phyloP scores from a whole-genome alignment of 2,113 vertebrate genomes.

The Malurus melanocephalus region DNA sequence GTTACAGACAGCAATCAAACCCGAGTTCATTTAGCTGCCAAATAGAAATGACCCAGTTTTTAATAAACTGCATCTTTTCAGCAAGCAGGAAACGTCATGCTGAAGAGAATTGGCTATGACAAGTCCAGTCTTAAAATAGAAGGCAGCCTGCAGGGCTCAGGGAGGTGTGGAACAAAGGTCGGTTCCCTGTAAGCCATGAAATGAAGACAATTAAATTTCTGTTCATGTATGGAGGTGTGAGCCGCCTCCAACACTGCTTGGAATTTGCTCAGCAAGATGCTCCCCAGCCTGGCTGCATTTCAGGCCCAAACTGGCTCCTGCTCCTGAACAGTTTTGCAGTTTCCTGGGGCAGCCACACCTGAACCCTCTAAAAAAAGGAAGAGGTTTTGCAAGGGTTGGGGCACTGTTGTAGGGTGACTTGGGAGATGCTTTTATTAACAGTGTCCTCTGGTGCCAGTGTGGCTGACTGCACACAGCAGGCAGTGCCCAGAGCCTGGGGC shows the following conservation, averaged over 20 bases:
- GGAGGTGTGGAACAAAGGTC: conserved; percentile 44
- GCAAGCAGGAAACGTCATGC: neutral
- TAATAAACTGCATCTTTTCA: conserved; percentile 5
- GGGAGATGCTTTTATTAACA: neutral
- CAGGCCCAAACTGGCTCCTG: neutral
- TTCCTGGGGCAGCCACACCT: neutral
- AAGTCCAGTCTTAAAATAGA: conserved; percentile 57
- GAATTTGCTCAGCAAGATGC: neutral
- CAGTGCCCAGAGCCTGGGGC: neutral
- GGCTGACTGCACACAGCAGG: neutral
- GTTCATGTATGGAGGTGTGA: neutral
- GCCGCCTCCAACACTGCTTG: neutral
- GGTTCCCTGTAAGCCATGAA: neutral
- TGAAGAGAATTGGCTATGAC: conserved; percentile 47
- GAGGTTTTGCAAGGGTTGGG: neutral
- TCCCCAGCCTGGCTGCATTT: neutral
- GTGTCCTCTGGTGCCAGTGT: neutral
- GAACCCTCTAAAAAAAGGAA: neutral
- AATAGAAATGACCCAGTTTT: conserved; percentile 44
- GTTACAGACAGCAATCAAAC: neutral
- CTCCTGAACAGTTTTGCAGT: neutral
- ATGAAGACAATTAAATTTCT: conserved; percentile 43
- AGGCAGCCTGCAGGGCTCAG: conserved; percentile 28
- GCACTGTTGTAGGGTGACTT: neutral
- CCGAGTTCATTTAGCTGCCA: neutral